Evolutionary conservation across 2,113 vertebrate genomes (phyloP).

Genomic region (Grammomys dolichurus): DNA sequence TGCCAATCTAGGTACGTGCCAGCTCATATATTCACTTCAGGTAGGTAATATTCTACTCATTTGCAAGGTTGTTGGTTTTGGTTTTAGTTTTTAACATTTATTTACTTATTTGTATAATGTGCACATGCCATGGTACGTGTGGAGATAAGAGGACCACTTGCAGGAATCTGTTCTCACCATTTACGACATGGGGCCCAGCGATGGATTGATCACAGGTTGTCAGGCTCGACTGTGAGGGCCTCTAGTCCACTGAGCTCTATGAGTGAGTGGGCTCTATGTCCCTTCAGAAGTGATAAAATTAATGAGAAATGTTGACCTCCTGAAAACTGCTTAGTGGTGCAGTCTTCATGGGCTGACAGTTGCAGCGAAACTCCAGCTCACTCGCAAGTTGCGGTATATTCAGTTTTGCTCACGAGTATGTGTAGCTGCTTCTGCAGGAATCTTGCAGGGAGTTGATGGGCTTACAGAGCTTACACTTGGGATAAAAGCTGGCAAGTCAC

Average conservation of each 20-base stretch:
- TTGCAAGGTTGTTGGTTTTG: not conserved
- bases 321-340: not conserved
- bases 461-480: not conserved
- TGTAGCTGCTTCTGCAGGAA: not conserved
- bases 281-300: not conserved
- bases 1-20: not conserved
- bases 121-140: not conserved
- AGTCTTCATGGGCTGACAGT: not conserved
- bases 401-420: not conserved
- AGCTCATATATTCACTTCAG: not conserved
- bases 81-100: not conserved
- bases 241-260: not conserved
- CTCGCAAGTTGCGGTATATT: fast-evolving
- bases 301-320: not conserved
- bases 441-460: not conserved
- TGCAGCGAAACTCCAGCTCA: not conserved
- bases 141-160: not conserved
- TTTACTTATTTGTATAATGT: not conserved
- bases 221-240: not conserved
- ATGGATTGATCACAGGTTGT: not conserved
- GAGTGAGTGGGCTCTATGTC: not conserved
- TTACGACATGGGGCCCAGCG: not conserved
- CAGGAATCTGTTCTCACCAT: not conserved
- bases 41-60: not conserved
- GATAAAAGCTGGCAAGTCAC: not conserved